Percentiles rank a stretch among this genome's conserved stretches.
phyloP scores from a whole-genome alignment of 2,113 vertebrate species.

The Mormyrus iriodes region DNA sequence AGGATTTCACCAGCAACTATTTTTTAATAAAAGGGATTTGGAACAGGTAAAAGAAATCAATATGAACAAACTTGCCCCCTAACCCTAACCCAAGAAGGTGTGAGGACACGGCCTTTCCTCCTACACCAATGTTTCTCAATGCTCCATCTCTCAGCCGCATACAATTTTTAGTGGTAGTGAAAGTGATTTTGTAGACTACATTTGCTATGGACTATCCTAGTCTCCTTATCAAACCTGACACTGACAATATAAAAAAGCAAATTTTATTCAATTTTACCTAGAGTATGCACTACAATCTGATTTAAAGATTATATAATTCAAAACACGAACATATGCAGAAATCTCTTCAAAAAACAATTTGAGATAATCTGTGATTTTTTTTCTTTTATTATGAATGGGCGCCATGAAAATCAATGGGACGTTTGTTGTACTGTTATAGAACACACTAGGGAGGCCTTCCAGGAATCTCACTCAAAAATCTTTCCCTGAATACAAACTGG shows the following conservation, averaged over 20 bases:
- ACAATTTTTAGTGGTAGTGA: background rate
- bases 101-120: background rate
- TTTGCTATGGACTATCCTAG: background rate
- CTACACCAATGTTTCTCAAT: background rate
- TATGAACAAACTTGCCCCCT: background rate
- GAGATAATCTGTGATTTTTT: too few relatives aligned
- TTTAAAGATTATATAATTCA: background rate
- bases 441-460: background rate
- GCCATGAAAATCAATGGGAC: background rate
- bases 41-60: background rate
- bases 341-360: too few relatives aligned
- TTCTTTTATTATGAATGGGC: too few relatives aligned
- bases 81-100: background rate
- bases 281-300: background rate
- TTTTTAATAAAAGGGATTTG: background rate
- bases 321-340: background rate
- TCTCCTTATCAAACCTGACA: background rate
- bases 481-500: background rate
- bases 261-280: background rate
- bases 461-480: background rate
- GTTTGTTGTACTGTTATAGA: background rate
- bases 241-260: background rate
- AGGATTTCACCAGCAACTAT: background rate
- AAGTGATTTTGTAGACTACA: background rate
- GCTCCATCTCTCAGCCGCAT: background rate